Evolutionary conservation across 2,888 invertebrate species (phyloP).

Genomic region (Dicyrtomina minuta): DNA sequence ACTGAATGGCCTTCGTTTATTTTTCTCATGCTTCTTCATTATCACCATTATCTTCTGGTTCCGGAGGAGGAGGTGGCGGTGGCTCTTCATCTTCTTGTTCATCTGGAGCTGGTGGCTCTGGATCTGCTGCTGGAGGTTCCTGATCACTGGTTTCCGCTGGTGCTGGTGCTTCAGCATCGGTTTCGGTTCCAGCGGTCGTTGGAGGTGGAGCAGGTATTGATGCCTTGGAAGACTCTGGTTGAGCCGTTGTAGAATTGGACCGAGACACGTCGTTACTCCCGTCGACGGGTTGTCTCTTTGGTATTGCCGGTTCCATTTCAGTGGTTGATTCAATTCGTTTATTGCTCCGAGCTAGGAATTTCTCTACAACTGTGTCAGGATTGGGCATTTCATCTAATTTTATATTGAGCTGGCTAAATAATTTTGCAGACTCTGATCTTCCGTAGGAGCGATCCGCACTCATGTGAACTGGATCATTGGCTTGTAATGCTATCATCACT

Average conservation of each 20-base stretch:
- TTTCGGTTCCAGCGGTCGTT: background rate
- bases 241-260: too few species aligned
- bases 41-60: conserved; percentile 2
- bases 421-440: conserved; percentile 38
- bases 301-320: background rate
- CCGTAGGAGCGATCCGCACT: conserved; percentile 36
- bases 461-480: conserved; percentile 40
- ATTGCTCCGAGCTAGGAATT: conserved; percentile 41
- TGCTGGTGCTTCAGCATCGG: conserved; percentile 3
- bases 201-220: background rate
- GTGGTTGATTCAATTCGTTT: conserved; percentile 19
- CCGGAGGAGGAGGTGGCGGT: background rate
- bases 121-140: background rate
- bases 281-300: background rate
- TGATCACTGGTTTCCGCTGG: background rate
- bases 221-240: background rate
- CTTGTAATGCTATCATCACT: conserved; percentile 35
- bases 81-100: background rate
- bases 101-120: background rate
- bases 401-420: conserved; percentile 40
- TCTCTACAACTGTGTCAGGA: conserved; percentile 43
- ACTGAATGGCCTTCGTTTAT: too few species aligned
- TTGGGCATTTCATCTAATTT: conserved; percentile 32
- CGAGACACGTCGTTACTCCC: too few species aligned
- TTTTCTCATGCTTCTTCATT: background rate